These are phyloP conservation scores for Desmophyllum pertusum DNA, from an alignment of 92 coral and sea anemone genomes.

Conservation along the genomic window DNA sequence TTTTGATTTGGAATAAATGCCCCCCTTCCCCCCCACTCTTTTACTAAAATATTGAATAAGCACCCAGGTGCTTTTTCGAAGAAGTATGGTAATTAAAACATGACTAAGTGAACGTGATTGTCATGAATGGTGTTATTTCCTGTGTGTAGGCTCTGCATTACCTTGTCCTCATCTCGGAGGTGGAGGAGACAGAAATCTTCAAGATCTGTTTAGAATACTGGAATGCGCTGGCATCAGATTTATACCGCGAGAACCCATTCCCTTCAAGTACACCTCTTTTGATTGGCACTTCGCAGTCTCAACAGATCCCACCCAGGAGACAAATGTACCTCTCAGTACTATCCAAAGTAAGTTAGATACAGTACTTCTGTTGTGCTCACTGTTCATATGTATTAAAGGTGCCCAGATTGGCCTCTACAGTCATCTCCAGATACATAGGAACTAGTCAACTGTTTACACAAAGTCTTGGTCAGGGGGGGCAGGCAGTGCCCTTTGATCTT, in stretches of 20 bases:
- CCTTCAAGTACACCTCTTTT: slow-evolving; percentile 92
- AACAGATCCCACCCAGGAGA: slow-evolving; percentile 91
- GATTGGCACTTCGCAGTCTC: slow-evolving; percentile 88
- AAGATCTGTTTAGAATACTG: slow-evolving; percentile 98
- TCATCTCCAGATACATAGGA: no score
- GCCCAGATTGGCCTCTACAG: no score
- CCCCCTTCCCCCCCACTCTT: no score
- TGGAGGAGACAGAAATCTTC: slow-evolving; percentile 97
- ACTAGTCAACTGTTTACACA: no score
- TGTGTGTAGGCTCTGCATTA: slow-evolving; percentile 88
- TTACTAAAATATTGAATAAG: no score
- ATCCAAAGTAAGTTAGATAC: slow-evolving; percentile 74
- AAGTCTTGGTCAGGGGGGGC: no score
- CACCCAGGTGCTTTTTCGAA: no score
- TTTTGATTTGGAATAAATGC: no score
- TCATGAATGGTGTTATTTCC: background rate
- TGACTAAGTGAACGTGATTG: no score
- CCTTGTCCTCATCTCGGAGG: slow-evolving; percentile 96
- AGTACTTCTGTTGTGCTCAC: background rate
- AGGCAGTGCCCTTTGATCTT: no score
- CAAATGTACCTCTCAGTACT: slow-evolving; percentile 92
- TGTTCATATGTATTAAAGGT: no score
- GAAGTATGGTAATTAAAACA: no score
- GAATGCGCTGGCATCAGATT: slow-evolving; percentile 93
- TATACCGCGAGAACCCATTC: slow-evolving; percentile 97